phyloP scores from a whole-genome alignment of 1,140 invertebrate genomes.

The Ectropis grisescens region DNA sequence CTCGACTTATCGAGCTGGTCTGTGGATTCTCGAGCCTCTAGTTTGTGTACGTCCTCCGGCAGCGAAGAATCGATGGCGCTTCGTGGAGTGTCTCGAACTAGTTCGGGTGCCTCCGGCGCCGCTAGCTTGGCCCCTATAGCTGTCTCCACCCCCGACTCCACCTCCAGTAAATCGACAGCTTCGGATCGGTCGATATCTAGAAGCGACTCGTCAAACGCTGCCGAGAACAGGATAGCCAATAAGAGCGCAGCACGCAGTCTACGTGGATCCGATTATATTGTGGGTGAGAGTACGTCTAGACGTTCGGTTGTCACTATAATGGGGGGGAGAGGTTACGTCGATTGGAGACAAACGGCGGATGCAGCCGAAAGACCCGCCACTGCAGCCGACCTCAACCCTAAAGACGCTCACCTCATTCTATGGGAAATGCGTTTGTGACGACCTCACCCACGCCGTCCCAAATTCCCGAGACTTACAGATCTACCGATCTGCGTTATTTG shows the following conservation, averaged over 20 bases:
- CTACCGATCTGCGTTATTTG: conserved; percentile 2
- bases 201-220: conserved; percentile 46
- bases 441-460: not conserved
- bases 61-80: conserved; percentile 85
- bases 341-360: conserved; percentile 81
- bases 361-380: conserved; percentile 58
- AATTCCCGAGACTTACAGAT: too few species aligned
- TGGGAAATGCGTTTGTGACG: conserved; percentile 91
- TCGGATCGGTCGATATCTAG: conserved; percentile 51
- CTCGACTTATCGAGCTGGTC: conserved; percentile 90
- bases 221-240: conserved; percentile 9
- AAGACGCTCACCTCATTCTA: conserved; percentile 87
- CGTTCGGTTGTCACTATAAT: conserved; percentile 88
- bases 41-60: conserved; percentile 83
- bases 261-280: conserved; percentile 52
- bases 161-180: conserved; percentile 36
- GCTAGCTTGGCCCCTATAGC: conserved; percentile 40
- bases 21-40: conserved; percentile 87
- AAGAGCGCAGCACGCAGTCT: conserved; percentile 40
- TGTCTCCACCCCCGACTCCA: conserved; percentile 45
- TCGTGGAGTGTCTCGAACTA: conserved; percentile 78
- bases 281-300: conserved; percentile 69
- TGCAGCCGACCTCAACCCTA: conserved; percentile 57
- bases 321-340: conserved; percentile 89
- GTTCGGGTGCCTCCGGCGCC: conserved; percentile 78